Evolutionary conservation across 2,797 vertebrate species (phyloP).

Genomic region (Tenualosa ilisha): DNA sequence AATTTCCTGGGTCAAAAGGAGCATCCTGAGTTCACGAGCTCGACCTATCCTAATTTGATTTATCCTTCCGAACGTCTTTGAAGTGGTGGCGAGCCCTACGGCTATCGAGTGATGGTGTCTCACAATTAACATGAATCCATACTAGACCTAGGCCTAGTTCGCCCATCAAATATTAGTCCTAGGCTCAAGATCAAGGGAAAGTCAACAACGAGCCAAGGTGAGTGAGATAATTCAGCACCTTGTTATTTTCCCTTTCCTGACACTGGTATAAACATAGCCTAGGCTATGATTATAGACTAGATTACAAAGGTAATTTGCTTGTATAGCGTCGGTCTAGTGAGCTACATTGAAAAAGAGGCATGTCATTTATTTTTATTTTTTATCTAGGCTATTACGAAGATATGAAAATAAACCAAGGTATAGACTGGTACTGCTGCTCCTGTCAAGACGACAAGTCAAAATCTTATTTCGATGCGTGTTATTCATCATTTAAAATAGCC

Average conservation of each 20-base stretch:
- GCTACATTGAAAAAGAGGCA: no score
- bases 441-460: no score
- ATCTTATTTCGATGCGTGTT: background rate
- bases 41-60: conserved; percentile 71
- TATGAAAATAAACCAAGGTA: no score
- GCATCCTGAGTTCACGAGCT: conserved; percentile 48
- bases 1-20: conserved; percentile 47
- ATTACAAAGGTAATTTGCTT: no score
- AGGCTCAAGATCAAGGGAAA: background rate
- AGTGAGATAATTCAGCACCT: background rate
- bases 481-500: no score
- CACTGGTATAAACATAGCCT: no score
- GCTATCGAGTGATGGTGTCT: conserved; percentile 8
- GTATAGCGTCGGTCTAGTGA: no score
- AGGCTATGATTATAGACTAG: no score
- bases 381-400: no score
- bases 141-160: background rate
- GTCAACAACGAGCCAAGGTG: background rate
- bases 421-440: no score
- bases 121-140: background rate
- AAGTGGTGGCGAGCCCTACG: conserved; percentile 31
- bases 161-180: background rate
- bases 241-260: background rate
- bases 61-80: conserved; percentile 61
- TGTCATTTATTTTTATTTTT: no score